Evolutionary conservation across 2,113 vertebrate genomes (phyloP), one percentile per base, ranked within the genome.

Genomic region (Ictalurus furcatus): DNA sequence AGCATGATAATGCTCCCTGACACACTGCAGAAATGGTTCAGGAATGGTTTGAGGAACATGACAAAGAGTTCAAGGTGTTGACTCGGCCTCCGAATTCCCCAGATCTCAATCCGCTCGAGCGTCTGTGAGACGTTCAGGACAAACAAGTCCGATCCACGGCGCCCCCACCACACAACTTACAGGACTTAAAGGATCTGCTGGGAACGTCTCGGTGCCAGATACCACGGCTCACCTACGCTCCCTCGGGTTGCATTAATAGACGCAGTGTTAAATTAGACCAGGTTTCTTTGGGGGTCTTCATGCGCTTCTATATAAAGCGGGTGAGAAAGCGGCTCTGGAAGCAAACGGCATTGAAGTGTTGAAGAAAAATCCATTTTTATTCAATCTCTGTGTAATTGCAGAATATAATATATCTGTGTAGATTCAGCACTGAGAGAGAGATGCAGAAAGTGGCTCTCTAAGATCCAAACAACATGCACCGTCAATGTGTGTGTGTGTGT

Each of bases 331-430:
- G 4, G 74, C 74, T 78, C 40, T 25, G 37, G 40, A 5, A 23
- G 40, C 74, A 28, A 78, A 21, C 14, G 16, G 30, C 69, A 19
- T 7, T 8, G 8, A 11, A 52, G 44, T 5, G 25, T 14, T 28
- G 44, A 48, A 79, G 23, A 52, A 79, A 79, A 79, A 79, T 79
- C 76, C 76, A 79, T 79, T 79, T 78, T 79, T 79, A 79, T 79
- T 25, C 76, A 28, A 52, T 79, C 76, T 52, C 44, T 79, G 76
- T 52, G 44, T 79, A 52, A 79, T 28, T 28, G 76, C 40, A 79
- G 40, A 79, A 52, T 52, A 52, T 78, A 44, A 48, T 25, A 14
- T 79, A 52, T 79, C 25, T 79, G 25, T 79, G 76, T 52, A 52
- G 52, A 52, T 52, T 52, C 76, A n/a, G 44, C 40, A 48, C 37